Base-by-base conservation (phyloP, 2,888 invertebrate species). In the Caenorhabditis sp. region DNA sequence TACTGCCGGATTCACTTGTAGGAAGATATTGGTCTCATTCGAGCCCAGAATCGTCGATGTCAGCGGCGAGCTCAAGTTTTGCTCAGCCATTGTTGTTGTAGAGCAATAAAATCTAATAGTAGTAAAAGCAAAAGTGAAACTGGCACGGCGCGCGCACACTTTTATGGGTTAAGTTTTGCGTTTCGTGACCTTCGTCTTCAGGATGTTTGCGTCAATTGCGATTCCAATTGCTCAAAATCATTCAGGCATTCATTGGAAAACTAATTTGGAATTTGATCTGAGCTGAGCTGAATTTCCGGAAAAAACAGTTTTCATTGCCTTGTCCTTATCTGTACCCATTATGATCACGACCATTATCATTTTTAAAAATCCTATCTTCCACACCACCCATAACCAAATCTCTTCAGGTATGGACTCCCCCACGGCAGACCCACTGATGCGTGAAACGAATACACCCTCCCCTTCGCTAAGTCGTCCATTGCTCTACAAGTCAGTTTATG, bases 1-100 rank as follows among this genome's bases (percentile, higher is more conserved):
- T 78, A 78, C 78, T 64, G 70, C 70, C 20, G 64, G 62, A 78
- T 78, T 78, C 50, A 81, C 76, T 64, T 81, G 81, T 50, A 81
- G 50, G 47, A 81, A 81, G 51, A 81, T 70, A 62, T 81, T 81
- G 26, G 79, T 65, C 47, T 80, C 67, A 26, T 51, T 62, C 11
- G 74, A 80, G 22, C 80, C 72, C 0, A 67, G 13, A n/a, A 58
- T 51, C 18, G 72, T 80, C 18, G 80, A 80, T 28, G 68, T 64
- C 18, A 56, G 18, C n/a, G n/a, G n/a, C 37, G 67, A 51, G 55
- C 74, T 80, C 4, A n/a, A n/a, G n/a, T n/a, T n/a, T n/a, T n/a
- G n/a, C n/a, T n/a, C n/a, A n/a, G n/a, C n/a, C n/a, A n/a, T n/a
- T n/a, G n/a, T 68, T 72, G 11, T 50, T 68, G 9, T 4, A 40